These are phyloP conservation scores for Dichetophora obliterata DNA, from an alignment of 2,888 invertebrate species.

Conservation along the genomic window DNA sequence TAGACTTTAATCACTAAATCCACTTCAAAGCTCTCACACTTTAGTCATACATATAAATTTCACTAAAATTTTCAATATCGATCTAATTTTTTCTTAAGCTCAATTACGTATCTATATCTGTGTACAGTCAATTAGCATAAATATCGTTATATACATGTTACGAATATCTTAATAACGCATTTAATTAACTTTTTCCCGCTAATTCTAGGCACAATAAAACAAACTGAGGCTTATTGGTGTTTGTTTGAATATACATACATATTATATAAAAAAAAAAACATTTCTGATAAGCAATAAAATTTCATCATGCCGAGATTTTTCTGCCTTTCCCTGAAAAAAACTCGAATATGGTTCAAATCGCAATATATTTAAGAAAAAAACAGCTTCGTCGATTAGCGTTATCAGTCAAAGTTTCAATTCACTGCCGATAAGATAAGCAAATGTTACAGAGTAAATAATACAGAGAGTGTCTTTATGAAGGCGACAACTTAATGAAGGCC, in stretches of 20 bases:
- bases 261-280: neutral
- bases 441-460: conserved; percentile 20
- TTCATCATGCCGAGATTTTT: conserved; percentile 22
- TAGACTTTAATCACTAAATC: too few species aligned
- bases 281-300: conserved; percentile 22
- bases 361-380: conserved; percentile 20
- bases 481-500: neutral
- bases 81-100: too few species aligned
- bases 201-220: neutral
- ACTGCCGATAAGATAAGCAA: conserved; percentile 37
- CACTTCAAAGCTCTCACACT: too few species aligned
- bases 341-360: neutral
- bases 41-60: too few species aligned
- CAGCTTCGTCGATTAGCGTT: conserved; percentile 28
- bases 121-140: neutral
- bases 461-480: conserved; percentile 10
- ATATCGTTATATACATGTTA: neutral
- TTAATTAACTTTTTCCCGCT: neutral
- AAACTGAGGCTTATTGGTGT: neutral
- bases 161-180: neutral
- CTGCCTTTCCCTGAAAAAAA: neutral
- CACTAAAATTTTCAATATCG: too few species aligned
- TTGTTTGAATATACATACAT: neutral
- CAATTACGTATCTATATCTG: too few species aligned
- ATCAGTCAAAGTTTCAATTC: conserved; percentile 40